Percentiles rank a stretch among this genome's conserved stretches.
These are phyloP conservation scores for Imbricaverruca yamaguchii DNA, from an alignment of 2,888 invertebrate species.

Conservation along the genomic window DNA sequence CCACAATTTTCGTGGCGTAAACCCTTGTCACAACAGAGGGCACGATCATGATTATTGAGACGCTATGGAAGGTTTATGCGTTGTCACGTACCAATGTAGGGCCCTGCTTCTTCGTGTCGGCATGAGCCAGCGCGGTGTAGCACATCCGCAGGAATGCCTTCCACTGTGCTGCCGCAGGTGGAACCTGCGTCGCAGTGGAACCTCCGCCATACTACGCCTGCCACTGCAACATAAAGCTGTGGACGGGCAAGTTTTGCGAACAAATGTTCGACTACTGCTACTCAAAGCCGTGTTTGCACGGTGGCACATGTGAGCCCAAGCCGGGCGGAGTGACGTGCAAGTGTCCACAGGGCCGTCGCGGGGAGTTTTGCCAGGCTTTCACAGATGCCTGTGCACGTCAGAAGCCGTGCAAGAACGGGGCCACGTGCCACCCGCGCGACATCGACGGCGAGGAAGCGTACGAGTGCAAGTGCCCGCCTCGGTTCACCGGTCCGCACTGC, in stretches of 20 bases:
- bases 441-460: neutral
- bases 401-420: neutral
- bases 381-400: slow-evolving; percentile 34
- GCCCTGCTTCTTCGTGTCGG: too few relatives aligned
- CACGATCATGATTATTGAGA: too few relatives aligned
- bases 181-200: neutral
- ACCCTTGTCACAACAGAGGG: too few relatives aligned
- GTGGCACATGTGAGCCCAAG: slow-evolving; percentile 41
- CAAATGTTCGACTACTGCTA: slow-evolving; percentile 50
- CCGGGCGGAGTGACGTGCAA: slow-evolving; percentile 34
- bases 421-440: neutral
- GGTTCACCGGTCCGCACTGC: neutral
- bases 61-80: too few relatives aligned
- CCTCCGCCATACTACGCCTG: neutral
- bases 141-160: too few relatives aligned
- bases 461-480: neutral
- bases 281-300: slow-evolving; percentile 49
- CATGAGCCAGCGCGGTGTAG: too few relatives aligned
- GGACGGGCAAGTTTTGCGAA: slow-evolving; percentile 33
- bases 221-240: neutral
- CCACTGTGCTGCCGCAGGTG: neutral
- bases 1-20: too few relatives aligned
- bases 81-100: too few relatives aligned
- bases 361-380: slow-evolving; percentile 35
- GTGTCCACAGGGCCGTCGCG: slow-evolving; percentile 36